phyloP scores from a whole-genome alignment of 1,140 invertebrate genomes.

The Lordiphosa clarofinis region DNA sequence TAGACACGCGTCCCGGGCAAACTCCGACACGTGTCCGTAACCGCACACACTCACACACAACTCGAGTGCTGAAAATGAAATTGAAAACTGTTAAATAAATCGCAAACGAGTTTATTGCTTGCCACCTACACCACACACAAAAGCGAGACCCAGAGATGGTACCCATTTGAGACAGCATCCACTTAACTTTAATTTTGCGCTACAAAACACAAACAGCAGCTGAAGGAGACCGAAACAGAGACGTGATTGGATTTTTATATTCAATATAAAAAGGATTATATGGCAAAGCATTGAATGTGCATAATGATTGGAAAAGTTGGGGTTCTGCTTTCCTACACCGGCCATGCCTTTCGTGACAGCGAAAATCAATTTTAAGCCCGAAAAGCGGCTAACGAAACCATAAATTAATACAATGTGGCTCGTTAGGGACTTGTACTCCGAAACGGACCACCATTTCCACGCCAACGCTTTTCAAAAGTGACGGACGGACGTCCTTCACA shows the following conservation, averaged over 20 bases:
- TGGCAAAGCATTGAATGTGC: slow-evolving; percentile 52
- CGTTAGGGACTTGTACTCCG: slow-evolving; percentile 6
- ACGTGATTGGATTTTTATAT: slow-evolving; percentile 76
- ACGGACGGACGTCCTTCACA: no score
- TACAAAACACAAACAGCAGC: slow-evolving; percentile 33
- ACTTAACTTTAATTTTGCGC: slow-evolving; percentile 64
- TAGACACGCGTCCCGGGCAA: slow-evolving; percentile 57
- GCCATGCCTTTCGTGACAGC: slow-evolving; percentile 10
- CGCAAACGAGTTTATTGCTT: slow-evolving; percentile 61
- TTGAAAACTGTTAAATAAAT: slow-evolving; percentile 78
- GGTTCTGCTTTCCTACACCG: slow-evolving; percentile 26
- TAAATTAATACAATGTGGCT: slow-evolving; percentile 38
- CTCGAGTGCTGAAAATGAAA: slow-evolving; percentile 67
- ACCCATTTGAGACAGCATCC: slow-evolving; percentile 41
- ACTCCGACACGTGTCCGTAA: slow-evolving; percentile 63
- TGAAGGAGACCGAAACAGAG: slow-evolving; percentile 2
- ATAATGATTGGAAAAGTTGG: slow-evolving; percentile 77
- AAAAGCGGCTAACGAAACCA: slow-evolving; percentile 14
- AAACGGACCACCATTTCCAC: no score
- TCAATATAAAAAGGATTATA: slow-evolving; percentile 78
- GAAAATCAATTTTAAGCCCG: slow-evolving; percentile 61
- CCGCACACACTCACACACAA: slow-evolving; percentile 27
- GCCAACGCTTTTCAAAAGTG: no score
- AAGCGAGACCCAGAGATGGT: slow-evolving; percentile 8
- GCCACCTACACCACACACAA: slow-evolving; percentile 2